Conservation (phyloP, 1,140 invertebrate species). For the Hyphantria cunea region DNA sequence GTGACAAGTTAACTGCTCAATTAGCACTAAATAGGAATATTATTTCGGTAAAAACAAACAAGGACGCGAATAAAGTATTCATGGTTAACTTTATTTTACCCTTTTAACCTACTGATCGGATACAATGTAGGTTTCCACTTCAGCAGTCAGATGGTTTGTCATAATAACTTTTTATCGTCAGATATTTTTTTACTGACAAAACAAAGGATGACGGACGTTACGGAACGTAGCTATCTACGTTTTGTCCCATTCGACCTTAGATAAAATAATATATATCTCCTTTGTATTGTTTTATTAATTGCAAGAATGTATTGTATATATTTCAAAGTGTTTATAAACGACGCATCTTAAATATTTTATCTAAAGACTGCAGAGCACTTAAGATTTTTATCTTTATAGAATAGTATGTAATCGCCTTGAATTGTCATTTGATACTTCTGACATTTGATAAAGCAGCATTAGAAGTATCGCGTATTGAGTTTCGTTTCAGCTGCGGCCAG, state of each 20-base stretch:
- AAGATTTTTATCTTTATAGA: constrained; percentile 30
- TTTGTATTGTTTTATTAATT: no score
- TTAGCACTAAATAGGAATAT: neutral
- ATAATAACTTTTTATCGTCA: constrained; percentile 18
- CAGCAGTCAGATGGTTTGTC: constrained; percentile 7
- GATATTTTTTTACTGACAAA: constrained; percentile 11
- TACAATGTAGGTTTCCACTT: constrained; percentile 1
- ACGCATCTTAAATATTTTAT: constrained; percentile 2
- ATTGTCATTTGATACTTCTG: constrained; percentile 39
- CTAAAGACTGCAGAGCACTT: constrained; percentile 1
- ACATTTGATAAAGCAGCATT: constrained; percentile 41
- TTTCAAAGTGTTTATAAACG: no score
- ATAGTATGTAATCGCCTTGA: constrained; percentile 40
- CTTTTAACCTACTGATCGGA: neutral
- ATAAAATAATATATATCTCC: no score
- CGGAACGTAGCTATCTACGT: constrained; percentile 14
- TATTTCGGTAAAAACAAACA: neutral
- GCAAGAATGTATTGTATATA: no score
- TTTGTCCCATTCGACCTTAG: no score
- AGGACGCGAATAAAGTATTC: neutral
- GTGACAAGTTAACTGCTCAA: neutral
- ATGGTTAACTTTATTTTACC: constrained; percentile 3
- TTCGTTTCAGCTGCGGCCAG: constrained; percentile 21
- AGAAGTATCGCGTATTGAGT: constrained; percentile 34
- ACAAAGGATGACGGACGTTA: constrained; percentile 35